These are phyloP conservation scores for Siniperca scherzeri DNA, from an alignment of 2,797 vertebrate genomes.

Conservation along the genomic window DNA sequence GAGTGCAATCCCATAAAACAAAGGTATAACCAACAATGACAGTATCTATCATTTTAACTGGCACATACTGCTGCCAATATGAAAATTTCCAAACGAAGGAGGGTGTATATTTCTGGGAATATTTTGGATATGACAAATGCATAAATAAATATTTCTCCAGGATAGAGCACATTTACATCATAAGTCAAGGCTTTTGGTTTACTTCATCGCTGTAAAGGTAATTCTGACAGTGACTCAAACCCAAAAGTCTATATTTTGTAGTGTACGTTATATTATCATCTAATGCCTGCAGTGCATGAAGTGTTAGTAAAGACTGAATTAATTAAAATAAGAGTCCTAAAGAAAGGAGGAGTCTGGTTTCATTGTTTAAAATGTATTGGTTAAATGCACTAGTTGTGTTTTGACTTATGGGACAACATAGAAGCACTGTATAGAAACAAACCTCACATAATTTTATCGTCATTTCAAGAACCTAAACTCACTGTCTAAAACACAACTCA, in stretches of 20 bases:
- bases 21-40: not conserved
- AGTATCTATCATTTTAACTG: constrained; percentile 16
- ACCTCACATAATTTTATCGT: constrained; percentile 35
- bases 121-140: not conserved
- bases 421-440: constrained; percentile 18
- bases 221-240: constrained; percentile 18
- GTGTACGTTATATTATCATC: constrained; percentile 4
- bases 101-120: not conserved
- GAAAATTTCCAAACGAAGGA: not conserved
- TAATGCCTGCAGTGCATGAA: not conserved
- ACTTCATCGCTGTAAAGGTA: not conserved
- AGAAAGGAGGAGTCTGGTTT: constrained; percentile 46
- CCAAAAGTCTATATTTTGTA: constrained; percentile 17
- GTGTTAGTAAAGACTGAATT: constrained; percentile 5
- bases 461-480: constrained; percentile 33
- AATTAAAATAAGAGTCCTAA: constrained; percentile 28
- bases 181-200: not conserved
- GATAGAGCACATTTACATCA: not conserved
- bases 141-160: not conserved
- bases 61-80: not conserved
- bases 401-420: constrained; percentile 21
- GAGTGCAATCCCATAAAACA: constrained; percentile 3
- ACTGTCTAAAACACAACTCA: constrained; percentile 22
- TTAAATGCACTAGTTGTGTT: constrained; percentile 24
- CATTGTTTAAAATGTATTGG: constrained; percentile 49